Base-by-base conservation (phyloP, 2,888 invertebrate genomes). In the Erannis defoliaria region DNA sequence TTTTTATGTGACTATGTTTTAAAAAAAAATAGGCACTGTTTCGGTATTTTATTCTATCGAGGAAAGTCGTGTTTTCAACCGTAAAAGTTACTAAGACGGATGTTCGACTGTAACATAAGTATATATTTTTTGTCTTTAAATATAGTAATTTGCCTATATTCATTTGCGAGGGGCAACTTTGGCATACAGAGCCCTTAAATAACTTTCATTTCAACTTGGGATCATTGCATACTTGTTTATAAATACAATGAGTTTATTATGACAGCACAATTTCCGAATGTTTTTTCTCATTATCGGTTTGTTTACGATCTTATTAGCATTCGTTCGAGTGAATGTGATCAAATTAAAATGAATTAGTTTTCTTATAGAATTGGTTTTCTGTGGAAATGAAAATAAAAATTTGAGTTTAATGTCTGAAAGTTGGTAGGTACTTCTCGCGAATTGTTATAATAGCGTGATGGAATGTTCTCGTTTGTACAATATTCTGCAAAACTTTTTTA, bases 281-380 rank as follows among this genome's bases (percentile, higher is more conserved):
- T 43, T 42, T 45, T 56, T 40, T 58, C 50, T 62, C 48, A 49
- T 66, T 68, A 68, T 70, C 68, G 56, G 54, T 64, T 55, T 46
- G 58, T 68, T 68, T 56, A 65, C 64, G 63, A 53, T 61, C 51
- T 53, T 58, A 53, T 68, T 60, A 66, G 61, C 65, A 64, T 67
- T 65, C 58, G 56, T 65, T 65, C 55, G 63, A 55, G 56, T 58
- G 51, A 45, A 35, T 49, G 51, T 55, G 51, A 53, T 45, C 43
- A 29, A 57, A 43, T 50, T 38, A 43, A 45, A 31, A 31, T 16
- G 8, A 6, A 2, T 19, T 8, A 33, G 12, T 18, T 8, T 26
- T 45, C n/a, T 26, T 45, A 14, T 26, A 42, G 5, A 23, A 14
- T 38, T 42, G 38, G 55, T 40, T 57, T 65, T 62, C 43, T 57